Percentiles rank a stretch among this genome's conserved stretches.
Evolutionary conservation across 92 coral and sea anemone species (phyloP).

Genomic region (Paragorgia papillata): DNA sequence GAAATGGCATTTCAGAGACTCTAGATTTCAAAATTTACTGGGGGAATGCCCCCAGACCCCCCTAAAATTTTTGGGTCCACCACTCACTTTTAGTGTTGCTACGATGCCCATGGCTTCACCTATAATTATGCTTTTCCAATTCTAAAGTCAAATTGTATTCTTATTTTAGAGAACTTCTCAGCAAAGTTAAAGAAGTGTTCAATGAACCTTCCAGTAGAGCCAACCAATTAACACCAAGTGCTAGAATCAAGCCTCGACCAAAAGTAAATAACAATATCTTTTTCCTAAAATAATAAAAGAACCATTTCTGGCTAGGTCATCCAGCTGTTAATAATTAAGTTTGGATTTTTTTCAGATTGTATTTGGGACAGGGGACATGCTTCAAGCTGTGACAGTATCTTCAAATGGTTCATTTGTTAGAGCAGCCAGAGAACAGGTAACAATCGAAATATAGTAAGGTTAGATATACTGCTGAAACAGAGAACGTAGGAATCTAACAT

Average conservation of each 20-base stretch:
- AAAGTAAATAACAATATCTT: constrained; percentile 51
- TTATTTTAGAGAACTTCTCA: constrained; percentile 64
- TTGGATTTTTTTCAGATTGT: constrained; percentile 66
- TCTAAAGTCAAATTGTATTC: too few relatives aligned
- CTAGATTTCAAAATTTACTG: too few relatives aligned
- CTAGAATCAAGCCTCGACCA: constrained; percentile 73
- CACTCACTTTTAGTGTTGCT: too few relatives aligned
- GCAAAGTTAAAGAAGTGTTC: constrained; percentile 64
- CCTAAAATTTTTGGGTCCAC: too few relatives aligned
- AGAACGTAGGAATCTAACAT: too few relatives aligned
- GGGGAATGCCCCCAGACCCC: too few relatives aligned
- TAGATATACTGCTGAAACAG: not conserved
- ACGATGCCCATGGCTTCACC: too few relatives aligned
- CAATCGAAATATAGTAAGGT: not conserved
- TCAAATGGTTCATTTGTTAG: constrained; percentile 90
- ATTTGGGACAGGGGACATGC: constrained; percentile 91
- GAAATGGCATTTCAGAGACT: too few relatives aligned
- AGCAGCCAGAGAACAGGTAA: constrained; percentile 87
- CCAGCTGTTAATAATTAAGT: too few relatives aligned
- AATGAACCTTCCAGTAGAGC: constrained; percentile 83
- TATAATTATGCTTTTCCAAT: too few relatives aligned
- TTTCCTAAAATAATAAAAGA: not conserved
- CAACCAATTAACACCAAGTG: constrained; percentile 56
- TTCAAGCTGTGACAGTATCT: constrained; percentile 81
- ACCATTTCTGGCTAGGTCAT: too few relatives aligned